Evolutionary conservation across 2,797 vertebrate species (phyloP), one percentile per base, ranked within the genome.

Genomic region (Sebastes melanostomus): DNA sequence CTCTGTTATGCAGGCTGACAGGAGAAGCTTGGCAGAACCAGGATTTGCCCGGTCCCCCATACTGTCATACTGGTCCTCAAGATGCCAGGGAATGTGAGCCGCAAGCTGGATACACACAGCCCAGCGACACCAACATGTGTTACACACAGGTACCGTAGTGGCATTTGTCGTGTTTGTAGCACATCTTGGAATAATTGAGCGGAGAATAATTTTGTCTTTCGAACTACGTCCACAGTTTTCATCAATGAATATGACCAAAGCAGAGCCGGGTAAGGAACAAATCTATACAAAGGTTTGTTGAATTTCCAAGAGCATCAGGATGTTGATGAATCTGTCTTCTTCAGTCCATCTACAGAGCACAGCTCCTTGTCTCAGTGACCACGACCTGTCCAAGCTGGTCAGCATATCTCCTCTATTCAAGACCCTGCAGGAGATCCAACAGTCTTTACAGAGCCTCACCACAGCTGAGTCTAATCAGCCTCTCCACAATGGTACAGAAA

Each of bases 401-500:
- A 91, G 89, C 46, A 84, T 96, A 65, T 95, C 96, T 18, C 96
- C 97, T 34, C 93, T 97, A 25, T 95, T 93, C 85, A 96, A 92
- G 86, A 96, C 95, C 3, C 93, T 97, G 46, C 90, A 89, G 72
- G 95, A 97, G 52, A 96, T 97, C 81, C 96, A 96, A 62, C 92
- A 95, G 66, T 95, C 93, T 59, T 88, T 97, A 69, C 91, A 95
- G 69, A 91, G 86, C 4, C 89, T 95, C 13, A 72, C 74, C 29
- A 20, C 58, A 56, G 34, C 71, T 29, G 76, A 86, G 42, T 56
- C 83, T 9, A 62, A 66, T 80, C 77, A 76, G 56, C 65, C 59
- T 63, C 79, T 68, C 11, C 67, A 70, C 66, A 60, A 69, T 27
- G 78, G 90, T 90, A 85, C n/a, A 34, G 16, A 77, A 54, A 50